These are phyloP conservation scores for Lamprotornis superbus DNA, from an alignment of 2,113 vertebrate species.

Conservation along the genomic window DNA sequence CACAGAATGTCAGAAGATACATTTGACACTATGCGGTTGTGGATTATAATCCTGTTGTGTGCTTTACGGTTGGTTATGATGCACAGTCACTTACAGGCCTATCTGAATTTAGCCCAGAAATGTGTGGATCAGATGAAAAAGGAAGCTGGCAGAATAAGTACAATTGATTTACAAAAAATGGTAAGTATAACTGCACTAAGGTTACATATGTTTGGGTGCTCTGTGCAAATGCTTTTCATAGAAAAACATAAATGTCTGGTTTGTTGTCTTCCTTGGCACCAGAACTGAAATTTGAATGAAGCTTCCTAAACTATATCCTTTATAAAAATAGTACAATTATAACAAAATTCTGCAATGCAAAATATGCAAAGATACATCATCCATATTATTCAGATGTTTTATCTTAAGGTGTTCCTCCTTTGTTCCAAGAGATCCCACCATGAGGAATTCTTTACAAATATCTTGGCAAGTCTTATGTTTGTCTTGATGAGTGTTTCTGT, in stretches of 20 bases:
- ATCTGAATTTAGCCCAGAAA: conserved; percentile 95
- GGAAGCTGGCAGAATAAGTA: conserved; percentile 93
- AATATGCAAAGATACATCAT: background rate
- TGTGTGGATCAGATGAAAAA: conserved; percentile 95
- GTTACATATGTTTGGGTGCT: background rate
- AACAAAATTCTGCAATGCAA: background rate
- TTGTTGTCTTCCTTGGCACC: background rate
- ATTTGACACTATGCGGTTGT: too few relatives aligned
- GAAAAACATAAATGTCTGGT: background rate
- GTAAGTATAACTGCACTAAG: conserved; percentile 62
- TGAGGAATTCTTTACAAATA: background rate
- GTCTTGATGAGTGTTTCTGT: background rate
- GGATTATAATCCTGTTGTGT: conserved; percentile 89
- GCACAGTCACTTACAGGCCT: conserved; percentile 89
- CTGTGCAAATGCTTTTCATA: background rate
- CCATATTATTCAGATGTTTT: background rate
- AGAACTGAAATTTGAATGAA: background rate
- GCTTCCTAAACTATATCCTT: background rate
- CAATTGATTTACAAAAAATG: conserved; percentile 95
- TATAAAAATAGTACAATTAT: background rate
- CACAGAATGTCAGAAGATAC: too few relatives aligned
- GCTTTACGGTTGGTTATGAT: conserved; percentile 89
- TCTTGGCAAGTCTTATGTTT: background rate
- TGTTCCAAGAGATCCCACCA: too few relatives aligned
- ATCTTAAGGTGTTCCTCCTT: too few relatives aligned